Evolutionary conservation across 2,113 vertebrate genomes (phyloP), one percentile per base, ranked within the genome.

Genomic region (Ceyx cyanopectus): DNA sequence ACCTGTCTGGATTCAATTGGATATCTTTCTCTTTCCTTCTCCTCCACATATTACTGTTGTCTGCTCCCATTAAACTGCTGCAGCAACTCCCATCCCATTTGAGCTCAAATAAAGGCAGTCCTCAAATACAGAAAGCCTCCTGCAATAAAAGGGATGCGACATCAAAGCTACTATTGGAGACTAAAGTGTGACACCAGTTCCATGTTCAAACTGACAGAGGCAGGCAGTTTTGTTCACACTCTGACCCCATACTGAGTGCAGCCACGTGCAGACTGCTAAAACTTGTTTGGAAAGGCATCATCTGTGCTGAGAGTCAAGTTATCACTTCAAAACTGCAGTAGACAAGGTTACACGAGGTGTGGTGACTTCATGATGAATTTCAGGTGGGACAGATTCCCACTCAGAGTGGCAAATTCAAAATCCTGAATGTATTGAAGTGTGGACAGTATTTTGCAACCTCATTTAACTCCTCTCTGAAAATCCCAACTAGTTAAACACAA

Each of bases 1-100:
- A 90, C 70, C 46, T 89, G 51, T 73, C 86, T 87, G 83, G 78
- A 74, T 94, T 85, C 75, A 80, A 45, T 18, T 73, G 56, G 43
- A 43, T 89, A 57, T 62, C 66, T 70, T 29, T 89, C 87, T 83
- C 37, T 53, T 54, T 76, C 50, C 81, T 60, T 54, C 75, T 89
- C 73, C 48, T 82, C 37, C 72, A 83, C 53, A 79, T 46, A 51
- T 43, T 76, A 34, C 20, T 0, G 0, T 53, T 90, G 61, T 50
- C 73, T 79, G n/a, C 40, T 92, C 29, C 40, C 41, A 67, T 1
- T 89, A 60, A 89, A 77, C 12, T 7, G 15, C 66, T 66, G 46
- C 70, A 62, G 30, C 54, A 66, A 84, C 41, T 86, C 41, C 29
- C 30, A 24, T 32, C 76, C 54, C 37, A 43, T 60, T 70, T 76